phyloP scores from a whole-genome alignment of 2,888 invertebrate genomes.

The Dugesia japonica region DNA sequence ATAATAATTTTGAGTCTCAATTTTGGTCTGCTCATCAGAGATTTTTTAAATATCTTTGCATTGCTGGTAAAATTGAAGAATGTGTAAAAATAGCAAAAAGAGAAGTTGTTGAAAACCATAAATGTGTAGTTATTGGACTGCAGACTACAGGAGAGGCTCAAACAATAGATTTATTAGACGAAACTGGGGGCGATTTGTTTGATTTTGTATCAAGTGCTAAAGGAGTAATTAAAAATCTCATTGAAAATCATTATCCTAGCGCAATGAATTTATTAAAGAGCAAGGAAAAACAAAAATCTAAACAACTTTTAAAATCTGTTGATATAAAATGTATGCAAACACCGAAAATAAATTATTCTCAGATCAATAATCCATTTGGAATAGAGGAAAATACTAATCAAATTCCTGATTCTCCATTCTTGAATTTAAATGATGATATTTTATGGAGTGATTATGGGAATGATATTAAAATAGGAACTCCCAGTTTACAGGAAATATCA shows the following conservation, averaged over 20 bases:
- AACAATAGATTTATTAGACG: conserved; percentile 82
- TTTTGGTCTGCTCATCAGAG: conserved; percentile 98
- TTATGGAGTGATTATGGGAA: too few species aligned
- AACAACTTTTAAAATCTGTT: too few species aligned
- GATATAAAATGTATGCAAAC: not conserved
- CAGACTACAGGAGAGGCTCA: conserved; percentile 97
- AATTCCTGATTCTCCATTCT: too few species aligned
- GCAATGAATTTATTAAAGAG: not conserved
- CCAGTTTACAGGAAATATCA: too few species aligned
- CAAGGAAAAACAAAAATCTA: not conserved
- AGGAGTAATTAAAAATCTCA: conserved; percentile 39
- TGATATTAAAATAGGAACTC: too few species aligned
- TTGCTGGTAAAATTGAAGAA: conserved; percentile 71
- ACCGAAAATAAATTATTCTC: not conserved
- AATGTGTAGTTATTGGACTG: conserved; percentile 94
- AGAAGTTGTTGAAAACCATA: conserved; percentile 50
- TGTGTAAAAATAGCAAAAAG: conserved; percentile 52
- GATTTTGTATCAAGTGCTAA: conserved; percentile 77
- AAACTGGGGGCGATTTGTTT: conserved; percentile 81
- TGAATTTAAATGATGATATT: too few species aligned
- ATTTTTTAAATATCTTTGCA: conserved; percentile 95
- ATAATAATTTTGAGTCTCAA: conserved; percentile 56
- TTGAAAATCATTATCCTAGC: conserved; percentile 2
- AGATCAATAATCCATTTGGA: too few species aligned
- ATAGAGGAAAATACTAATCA: too few species aligned